Conservation (phyloP, 53 echinoderm and acorn worm genomes). For the Astropecten irregularis region DNA sequence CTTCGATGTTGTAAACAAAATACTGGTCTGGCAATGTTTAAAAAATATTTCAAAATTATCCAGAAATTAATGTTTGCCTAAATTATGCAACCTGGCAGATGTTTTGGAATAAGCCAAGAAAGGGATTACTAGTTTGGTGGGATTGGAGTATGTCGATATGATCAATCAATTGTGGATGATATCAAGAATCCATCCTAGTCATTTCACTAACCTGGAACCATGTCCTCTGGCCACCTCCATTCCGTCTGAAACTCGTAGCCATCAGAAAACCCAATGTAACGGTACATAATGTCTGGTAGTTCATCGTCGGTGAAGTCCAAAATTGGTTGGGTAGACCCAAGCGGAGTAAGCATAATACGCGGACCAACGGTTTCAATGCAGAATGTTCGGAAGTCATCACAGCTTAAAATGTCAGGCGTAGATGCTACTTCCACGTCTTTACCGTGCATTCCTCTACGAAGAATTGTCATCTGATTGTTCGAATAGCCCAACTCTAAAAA, state of each 20-base stretch:
- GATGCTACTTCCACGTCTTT: not conserved
- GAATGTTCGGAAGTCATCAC: slow-evolving; percentile 18
- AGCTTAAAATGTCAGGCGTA: not conserved
- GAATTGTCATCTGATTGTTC: not conserved
- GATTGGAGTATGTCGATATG: too few species aligned
- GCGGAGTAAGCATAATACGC: not conserved
- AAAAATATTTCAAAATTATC: too few species aligned
- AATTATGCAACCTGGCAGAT: too few species aligned
- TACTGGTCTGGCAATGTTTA: too few species aligned
- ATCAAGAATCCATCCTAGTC: too few species aligned
- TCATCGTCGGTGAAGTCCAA: not conserved
- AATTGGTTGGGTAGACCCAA: not conserved
- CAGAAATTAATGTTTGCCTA: too few species aligned
- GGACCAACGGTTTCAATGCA: slow-evolving; percentile 24
- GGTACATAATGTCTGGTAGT: not conserved
- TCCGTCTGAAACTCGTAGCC: not conserved
- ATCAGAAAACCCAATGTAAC: slow-evolving; percentile 29
- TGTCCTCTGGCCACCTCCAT: slow-evolving; percentile 21
- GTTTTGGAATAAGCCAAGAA: too few species aligned
- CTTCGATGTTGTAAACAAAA: too few species aligned
- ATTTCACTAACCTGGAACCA: slow-evolving; percentile 17
- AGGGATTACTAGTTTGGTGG: too few species aligned
- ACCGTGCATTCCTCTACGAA: slow-evolving; percentile 25
- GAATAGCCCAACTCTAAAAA: slow-evolving; percentile 10
- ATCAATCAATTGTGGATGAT: not conserved